Base-by-base conservation (phyloP, 2,888 invertebrate species). In the Erebia palarica region DNA sequence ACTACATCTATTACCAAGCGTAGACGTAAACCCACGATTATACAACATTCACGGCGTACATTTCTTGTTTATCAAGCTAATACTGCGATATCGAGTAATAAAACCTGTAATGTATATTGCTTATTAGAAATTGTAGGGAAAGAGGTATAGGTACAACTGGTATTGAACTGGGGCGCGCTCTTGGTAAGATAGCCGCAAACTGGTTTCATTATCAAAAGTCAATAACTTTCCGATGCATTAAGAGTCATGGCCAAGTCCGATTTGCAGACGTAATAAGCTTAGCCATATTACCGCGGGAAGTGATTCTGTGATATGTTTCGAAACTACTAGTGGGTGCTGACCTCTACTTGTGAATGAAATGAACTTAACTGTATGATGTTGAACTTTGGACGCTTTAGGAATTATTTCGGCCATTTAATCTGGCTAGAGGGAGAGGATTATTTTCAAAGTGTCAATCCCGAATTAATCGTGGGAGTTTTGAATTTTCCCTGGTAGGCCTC, bases 161-260 rank as follows among this genome's bases (percentile, higher is more conserved):
- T 91, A 90, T 88, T 88, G 88, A 92, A 89, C 89, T 88, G 82
- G 92, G 92, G 86, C 90, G 87, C 79, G 82, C 79, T 82, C 89
- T 88, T 90, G 92, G 92, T 91, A 92, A 92, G 86, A 83, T 82
- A 78, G 84, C 83, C 84, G 81, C 86, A 91, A 92, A 93, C 92
- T 87, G 90, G 92, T 93, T 93, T 88, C 92, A 93, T 92, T 91
- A 92, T 89, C 92, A 92, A 92, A 92, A 92, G 92, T 93, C 92
- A 93, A 93, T 93, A 93, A 92, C 92, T 92, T 91, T 92, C 89
- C 84, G 91, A 91, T 90, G 89, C 91, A 90, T 89, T 87, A 84
- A 85, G 83, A 92, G 90, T 92, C 92, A 92, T 79, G 92, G 92
- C 87, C 92, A 87, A 86, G 84, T 83, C 81, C 82, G 84, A 83